These are phyloP conservation scores for Eupsittula cactorum DNA, from an alignment of 2,113 vertebrate genomes.

Conservation along the genomic window DNA sequence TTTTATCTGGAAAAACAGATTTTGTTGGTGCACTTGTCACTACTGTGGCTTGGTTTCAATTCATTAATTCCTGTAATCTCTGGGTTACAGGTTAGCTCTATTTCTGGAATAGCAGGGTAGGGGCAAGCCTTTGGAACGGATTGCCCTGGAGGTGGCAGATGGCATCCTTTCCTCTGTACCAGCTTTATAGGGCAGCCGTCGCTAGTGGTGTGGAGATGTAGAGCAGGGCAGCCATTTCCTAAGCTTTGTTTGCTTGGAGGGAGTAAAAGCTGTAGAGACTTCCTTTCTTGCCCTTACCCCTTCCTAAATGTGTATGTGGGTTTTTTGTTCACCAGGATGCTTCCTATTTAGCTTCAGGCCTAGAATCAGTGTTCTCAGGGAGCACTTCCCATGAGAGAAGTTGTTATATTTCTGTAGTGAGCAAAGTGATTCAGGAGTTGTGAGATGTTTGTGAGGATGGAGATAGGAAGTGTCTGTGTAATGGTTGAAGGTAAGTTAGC, in stretches of 20 bases:
- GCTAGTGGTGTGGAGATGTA: neutral
- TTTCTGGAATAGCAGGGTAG: neutral
- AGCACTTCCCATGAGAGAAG: neutral
- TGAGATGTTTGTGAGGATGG: neutral
- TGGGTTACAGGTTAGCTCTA: constrained; percentile 30
- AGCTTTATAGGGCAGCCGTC: neutral
- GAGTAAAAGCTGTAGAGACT: neutral
- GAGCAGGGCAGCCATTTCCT: neutral
- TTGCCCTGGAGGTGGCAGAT: constrained; percentile 12
- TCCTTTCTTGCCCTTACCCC: neutral
- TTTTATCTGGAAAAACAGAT: neutral
- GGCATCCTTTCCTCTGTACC: neutral
- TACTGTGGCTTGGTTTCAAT: neutral
- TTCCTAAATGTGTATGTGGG: neutral
- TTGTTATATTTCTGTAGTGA: neutral
- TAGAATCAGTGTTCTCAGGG: accelerated
- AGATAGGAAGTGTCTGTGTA: neutral
- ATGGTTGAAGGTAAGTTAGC: neutral
- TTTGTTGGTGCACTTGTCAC: neutral
- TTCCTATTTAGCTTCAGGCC: neutral
- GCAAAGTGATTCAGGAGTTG: neutral
- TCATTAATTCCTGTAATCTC: neutral
- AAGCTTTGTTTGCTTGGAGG: neutral
- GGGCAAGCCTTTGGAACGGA: neutral
- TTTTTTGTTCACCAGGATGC: accelerated